phyloP scores from a whole-genome alignment of 2,113 vertebrate genomes.

The Carollia perspicillata region DNA sequence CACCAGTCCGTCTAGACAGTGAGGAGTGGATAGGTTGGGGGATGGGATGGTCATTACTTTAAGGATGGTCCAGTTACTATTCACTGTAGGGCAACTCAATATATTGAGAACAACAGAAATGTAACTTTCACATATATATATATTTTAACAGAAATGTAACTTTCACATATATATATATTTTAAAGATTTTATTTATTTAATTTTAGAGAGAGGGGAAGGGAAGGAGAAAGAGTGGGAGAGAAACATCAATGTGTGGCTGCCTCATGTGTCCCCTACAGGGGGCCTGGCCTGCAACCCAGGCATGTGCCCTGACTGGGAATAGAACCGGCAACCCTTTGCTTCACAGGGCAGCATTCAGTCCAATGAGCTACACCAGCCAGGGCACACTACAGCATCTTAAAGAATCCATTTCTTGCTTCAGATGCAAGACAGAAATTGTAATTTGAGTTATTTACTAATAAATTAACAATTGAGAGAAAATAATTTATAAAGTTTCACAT shows the following conservation, averaged over 20 bases:
- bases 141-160: neutral
- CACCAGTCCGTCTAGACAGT: neutral
- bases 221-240: too few relatives aligned
- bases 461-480: neutral
- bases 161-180: neutral
- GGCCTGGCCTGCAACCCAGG: too few relatives aligned
- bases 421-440: neutral
- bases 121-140: neutral
- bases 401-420: constrained; percentile 17
- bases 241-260: too few relatives aligned
- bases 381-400: neutral
- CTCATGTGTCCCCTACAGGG: too few relatives aligned
- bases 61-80: neutral
- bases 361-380: neutral
- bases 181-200: too few relatives aligned
- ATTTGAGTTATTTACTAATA: constrained; percentile 27
- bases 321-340: too few relatives aligned
- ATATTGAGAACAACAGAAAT: neutral
- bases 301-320: too few relatives aligned
- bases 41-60: neutral
- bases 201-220: too few relatives aligned
- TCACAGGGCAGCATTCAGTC: too few relatives aligned
- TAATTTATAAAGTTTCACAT: neutral
- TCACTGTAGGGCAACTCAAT: neutral
- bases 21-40: too few relatives aligned